phyloP scores from a whole-genome alignment of 2,888 invertebrate genomes.

The Adela reaumurella region DNA sequence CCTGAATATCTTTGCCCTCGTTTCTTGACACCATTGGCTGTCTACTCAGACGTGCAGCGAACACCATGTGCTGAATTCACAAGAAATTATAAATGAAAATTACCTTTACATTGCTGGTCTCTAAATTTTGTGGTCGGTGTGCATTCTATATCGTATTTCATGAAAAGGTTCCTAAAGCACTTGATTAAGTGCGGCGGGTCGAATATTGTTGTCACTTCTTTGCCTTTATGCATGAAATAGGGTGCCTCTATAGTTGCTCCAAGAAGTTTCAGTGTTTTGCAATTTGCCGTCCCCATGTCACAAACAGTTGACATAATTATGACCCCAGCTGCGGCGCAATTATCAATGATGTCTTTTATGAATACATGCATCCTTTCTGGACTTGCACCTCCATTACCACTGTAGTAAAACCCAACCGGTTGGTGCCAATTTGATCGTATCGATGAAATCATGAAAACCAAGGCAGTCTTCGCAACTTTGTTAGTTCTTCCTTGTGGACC shows the following conservation, averaged over 20 bases:
- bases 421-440: constrained; percentile 12
- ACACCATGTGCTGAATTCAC: background rate
- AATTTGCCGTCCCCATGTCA: background rate
- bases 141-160: background rate
- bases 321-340: background rate
- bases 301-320: background rate
- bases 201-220: background rate
- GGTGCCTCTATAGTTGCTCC: background rate
- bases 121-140: background rate
- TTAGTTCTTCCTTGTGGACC: constrained; percentile 2
- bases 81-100: background rate
- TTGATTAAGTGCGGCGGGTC: background rate
- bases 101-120: background rate
- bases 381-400: background rate
- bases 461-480: constrained; percentile 8
- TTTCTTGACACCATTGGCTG: background rate
- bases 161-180: background rate
- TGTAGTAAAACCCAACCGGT: constrained; percentile 12
- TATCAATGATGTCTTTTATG: background rate
- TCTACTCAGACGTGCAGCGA: background rate
- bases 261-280: background rate
- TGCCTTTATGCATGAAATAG: background rate
- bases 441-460: constrained; percentile 13
- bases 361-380: background rate
- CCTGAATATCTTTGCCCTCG: too few relatives aligned